Evolutionary conservation across 1,140 invertebrate species (phyloP).

Genomic region (Heterodera carotae): DNA sequence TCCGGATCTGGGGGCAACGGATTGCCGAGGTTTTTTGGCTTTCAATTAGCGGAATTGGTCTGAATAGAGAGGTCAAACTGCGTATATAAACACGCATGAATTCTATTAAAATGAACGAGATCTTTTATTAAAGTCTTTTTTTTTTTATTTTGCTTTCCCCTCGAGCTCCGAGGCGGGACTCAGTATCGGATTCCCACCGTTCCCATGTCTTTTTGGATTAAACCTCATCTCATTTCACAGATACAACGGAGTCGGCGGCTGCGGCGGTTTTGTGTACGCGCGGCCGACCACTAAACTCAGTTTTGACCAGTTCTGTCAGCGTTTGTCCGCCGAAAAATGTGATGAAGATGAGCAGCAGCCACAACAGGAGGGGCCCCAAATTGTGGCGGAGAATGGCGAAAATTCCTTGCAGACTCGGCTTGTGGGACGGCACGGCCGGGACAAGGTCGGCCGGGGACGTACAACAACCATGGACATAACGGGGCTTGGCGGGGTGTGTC

Average conservation of each 20-base stretch:
- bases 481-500: no score
- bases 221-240: no score
- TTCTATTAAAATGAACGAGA: no score
- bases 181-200: no score
- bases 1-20: slow-evolving; percentile 37
- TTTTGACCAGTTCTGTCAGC: slow-evolving; percentile 47
- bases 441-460: slow-evolving; percentile 36
- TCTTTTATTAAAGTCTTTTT: slow-evolving; percentile 21
- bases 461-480: slow-evolving; percentile 55
- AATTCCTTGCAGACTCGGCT: slow-evolving; percentile 39
- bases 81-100: not conserved
- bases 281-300: slow-evolving; percentile 41
- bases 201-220: no score
- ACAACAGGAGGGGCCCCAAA: not conserved
- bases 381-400: slow-evolving; percentile 42
- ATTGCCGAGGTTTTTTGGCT: slow-evolving; percentile 26
- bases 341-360: slow-evolving; percentile 31
- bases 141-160: slow-evolving; percentile 26
- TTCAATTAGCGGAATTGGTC: no score
- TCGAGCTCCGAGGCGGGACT: no score
- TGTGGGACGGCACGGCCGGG: slow-evolving; percentile 45
- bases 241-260: slow-evolving; percentile 62
- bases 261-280: slow-evolving; percentile 54
- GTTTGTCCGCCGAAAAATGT: slow-evolving; percentile 23
- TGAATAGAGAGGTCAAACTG: not conserved